Evolutionary conservation across 2,888 invertebrate species (phyloP).

Genomic region (Sphaerophoria rueppellii): DNA sequence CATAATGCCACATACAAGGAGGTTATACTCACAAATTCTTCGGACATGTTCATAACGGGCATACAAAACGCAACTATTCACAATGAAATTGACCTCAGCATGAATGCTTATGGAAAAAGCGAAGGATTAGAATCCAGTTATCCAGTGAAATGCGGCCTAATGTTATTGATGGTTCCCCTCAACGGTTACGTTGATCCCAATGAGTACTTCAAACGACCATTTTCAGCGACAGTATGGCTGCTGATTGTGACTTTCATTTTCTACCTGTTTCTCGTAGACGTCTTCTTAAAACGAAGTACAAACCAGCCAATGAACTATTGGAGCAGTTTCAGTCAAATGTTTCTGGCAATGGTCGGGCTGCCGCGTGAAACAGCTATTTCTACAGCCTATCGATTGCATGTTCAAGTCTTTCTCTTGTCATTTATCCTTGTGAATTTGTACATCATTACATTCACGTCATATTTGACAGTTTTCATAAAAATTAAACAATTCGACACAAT

Average conservation of each 20-base stretch:
- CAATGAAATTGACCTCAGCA: slow-evolving; percentile 50
- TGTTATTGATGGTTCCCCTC: slow-evolving; percentile 28
- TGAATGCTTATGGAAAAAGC: slow-evolving; percentile 7
- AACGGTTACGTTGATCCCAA: slow-evolving; percentile 37
- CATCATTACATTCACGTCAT: slow-evolving; percentile 45
- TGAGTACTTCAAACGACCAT: slow-evolving; percentile 46
- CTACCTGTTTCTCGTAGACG: slow-evolving; percentile 13
- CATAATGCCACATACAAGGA: slow-evolving; percentile 52
- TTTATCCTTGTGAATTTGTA: slow-evolving; percentile 48
- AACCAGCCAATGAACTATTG: slow-evolving; percentile 4
- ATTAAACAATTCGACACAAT: slow-evolving; percentile 42
- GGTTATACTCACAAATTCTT: slow-evolving; percentile 30
- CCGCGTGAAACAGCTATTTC: background rate
- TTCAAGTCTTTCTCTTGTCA: slow-evolving; percentile 38
- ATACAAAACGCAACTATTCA: slow-evolving; percentile 18
- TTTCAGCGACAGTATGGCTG: background rate
- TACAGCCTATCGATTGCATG: slow-evolving; percentile 27
- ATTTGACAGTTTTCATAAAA: slow-evolving; percentile 45
- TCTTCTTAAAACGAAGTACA: background rate
- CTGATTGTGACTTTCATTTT: slow-evolving; percentile 3
- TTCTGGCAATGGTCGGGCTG: slow-evolving; percentile 21
- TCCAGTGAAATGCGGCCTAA: slow-evolving; percentile 4
- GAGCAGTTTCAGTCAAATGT: slow-evolving; percentile 28
- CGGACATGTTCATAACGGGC: background rate
- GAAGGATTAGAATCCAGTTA: slow-evolving; percentile 26